A percentile compares a stretch with the other conserved stretches of the same genome.
These are phyloP conservation scores for Belgica antarctica DNA, from an alignment of 2,888 invertebrate genomes.

Conservation along the genomic window DNA sequence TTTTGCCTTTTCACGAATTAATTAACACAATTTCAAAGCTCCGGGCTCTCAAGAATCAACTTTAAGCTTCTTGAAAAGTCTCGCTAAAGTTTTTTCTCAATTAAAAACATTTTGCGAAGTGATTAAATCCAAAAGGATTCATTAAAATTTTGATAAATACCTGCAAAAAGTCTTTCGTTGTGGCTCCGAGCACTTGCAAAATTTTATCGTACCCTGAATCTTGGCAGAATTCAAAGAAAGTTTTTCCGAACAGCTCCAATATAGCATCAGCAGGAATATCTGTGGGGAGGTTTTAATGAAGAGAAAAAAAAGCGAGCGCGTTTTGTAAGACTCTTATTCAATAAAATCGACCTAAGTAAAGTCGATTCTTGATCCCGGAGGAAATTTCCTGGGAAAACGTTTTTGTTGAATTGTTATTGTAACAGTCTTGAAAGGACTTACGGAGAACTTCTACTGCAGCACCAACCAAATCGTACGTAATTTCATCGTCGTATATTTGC, in stretches of 20 bases:
- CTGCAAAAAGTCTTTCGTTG: conserved; percentile 91
- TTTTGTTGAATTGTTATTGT: too few relatives aligned
- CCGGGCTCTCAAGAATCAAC: neutral
- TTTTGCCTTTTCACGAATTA: too few relatives aligned
- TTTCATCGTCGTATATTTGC: conserved; percentile 92
- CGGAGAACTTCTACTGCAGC: conserved; percentile 89
- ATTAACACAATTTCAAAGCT: neutral
- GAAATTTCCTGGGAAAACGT: too few relatives aligned
- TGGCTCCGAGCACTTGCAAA: conserved; percentile 88
- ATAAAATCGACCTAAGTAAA: neutral
- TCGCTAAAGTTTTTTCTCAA: neutral
- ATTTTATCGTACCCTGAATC: conserved; percentile 97
- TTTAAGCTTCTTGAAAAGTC: neutral
- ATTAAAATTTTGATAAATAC: conserved; percentile 54
- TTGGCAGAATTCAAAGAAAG: conserved; percentile 94
- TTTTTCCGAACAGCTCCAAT: conserved; percentile 86
- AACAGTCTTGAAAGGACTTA: too few relatives aligned
- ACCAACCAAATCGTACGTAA: conserved; percentile 88
- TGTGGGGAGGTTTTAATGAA: conserved; percentile 53
- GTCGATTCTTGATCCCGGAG: too few relatives aligned
- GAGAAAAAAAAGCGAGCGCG: conserved; percentile 11
- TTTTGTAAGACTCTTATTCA: neutral
- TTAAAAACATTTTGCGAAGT: neutral
- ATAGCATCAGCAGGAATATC: conserved; percentile 89
- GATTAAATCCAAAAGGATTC: neutral